Base-by-base conservation (phyloP, 2,888 invertebrate genomes). In the Fragum fragum region DNA sequence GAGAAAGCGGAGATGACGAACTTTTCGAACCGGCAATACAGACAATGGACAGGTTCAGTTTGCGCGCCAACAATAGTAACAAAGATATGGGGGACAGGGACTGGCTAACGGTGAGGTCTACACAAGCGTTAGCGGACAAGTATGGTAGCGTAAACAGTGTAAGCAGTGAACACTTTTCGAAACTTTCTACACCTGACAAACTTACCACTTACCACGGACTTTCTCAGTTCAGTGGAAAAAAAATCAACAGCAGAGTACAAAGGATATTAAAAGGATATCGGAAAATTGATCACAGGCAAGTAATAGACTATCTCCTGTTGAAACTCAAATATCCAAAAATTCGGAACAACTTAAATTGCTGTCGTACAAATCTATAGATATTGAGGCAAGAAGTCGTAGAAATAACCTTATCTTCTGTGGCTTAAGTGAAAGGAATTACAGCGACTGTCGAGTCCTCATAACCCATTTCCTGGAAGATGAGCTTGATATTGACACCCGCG, bases 331-430 rank as follows among this genome's bases (percentile, higher is more conserved):
- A 23, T 1, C 14, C 2, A 18, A 63, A 5, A 29, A 28, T 23
- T 29, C 3, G 3, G 36, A 63, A 32, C 14, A 68, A 16, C 2
- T 68, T 1, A 42, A 23, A 61, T 6, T 59, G 14, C 28, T 73
- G 5, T 21, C 73, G 26, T 73, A 73, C 47, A 73, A 73, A 61
- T 73, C 73, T 6, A 61, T 73, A 7, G 59, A 73, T 26, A 26
- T 39, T 1, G 73, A 73, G 21, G 59, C 47, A 32, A 36, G 73
- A 39, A 61, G 73, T 18, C 57, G 55, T 21, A n/a, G 23, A 42
- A 73, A 73, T 28, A 73, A 73, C 42, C 32, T 73, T 14, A 57
- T 73, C 2, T 42, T 73, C 14, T 59, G 57, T 16, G 73, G 73
- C 1, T 26, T 61, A 32, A 61, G 26, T 21, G 73, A 61, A 23